A percentile compares a stretch with the other conserved stretches of the same genome.
Evolutionary conservation across 2,888 invertebrate genomes (phyloP).

Genomic region (Herminia tarsipennalis): DNA sequence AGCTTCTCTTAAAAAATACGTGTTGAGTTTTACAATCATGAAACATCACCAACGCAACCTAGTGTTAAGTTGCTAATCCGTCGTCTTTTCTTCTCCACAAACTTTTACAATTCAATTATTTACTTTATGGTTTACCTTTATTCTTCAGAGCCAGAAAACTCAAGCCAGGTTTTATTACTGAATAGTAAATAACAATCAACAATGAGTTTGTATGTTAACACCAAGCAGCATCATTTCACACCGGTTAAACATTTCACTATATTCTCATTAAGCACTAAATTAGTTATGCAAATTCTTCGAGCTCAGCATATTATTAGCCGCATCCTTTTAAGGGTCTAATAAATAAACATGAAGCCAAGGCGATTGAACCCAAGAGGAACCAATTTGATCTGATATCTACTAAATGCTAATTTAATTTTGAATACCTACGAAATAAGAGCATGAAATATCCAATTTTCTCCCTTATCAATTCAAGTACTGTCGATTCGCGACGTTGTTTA

Average conservation of each 20-base stretch:
- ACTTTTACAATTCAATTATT: conserved; percentile 10
- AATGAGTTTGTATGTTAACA: conserved; percentile 8
- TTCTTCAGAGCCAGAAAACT: not conserved
- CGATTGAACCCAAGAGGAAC: conserved; percentile 62
- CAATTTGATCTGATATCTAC: conserved; percentile 70
- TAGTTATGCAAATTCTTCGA: conserved; percentile 72
- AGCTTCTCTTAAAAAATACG: not conserved
- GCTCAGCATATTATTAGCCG: conserved; percentile 67
- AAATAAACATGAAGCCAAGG: conserved; percentile 75
- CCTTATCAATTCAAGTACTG: conserved; percentile 47
- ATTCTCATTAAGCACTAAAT: conserved; percentile 54
- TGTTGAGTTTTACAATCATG: not conserved
- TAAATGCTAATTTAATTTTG: conserved; percentile 74
- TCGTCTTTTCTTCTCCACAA: not conserved
- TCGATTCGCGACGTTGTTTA: conserved; percentile 30
- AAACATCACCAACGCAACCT: not conserved
- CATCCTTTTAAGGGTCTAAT: conserved; percentile 72
- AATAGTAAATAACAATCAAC: conserved; percentile 8
- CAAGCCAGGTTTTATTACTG: not conserved
- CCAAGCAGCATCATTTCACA: conserved; percentile 13
- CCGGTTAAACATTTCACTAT: conserved; percentile 29
- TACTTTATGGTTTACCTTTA: not conserved
- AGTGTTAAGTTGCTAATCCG: conserved; percentile 3
- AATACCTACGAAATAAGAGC: conserved; percentile 50
- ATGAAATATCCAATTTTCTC: conserved; percentile 52